Base-by-base conservation (phyloP, 2,888 invertebrate species). In the Drosophila borealis region DNA sequence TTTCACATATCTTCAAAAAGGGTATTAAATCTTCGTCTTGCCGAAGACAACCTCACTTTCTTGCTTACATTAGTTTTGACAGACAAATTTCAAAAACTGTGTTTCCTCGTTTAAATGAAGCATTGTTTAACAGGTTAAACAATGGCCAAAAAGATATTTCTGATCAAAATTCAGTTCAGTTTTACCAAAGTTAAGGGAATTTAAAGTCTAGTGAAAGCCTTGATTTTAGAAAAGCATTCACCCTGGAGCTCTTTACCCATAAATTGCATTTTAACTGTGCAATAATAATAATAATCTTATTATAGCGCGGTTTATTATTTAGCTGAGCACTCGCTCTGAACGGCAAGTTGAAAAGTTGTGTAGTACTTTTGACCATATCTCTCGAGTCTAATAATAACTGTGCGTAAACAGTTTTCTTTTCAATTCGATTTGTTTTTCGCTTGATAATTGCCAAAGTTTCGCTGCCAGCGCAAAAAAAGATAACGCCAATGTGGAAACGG, bases 401-500 rank as follows among this genome's bases (percentile, higher is more conserved):
- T 71, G 67, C 60, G 72, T 66, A 39, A 60, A 72, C 29, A 42
- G 44, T 57, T 73, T 66, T 61, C 56, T 34, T 63, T n/a, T 39
- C 25, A 25, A 25, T 39, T 65, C 48, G n/a, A 11, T 66, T 50
- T 29, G 34, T 1, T 33, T 36, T 41, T 53, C 19, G 44, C 50
- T 59, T 56, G 54, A 56, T 70, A 76, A 72, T 70, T 77, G 69
- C 39, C 65, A 74, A 77, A 70, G 57, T 70, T 70, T 66, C 29
- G 71, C 21, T 21, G 48, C 39, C 61, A 42, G 53, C 41, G 48
- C 50, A n/a, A 37, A n/a, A 14, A 36, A n/a, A 67, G 74, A 88
- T 65, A 80, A 80, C 45, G 72, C 53, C 54, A 62, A 56, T 6
- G 70, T 6, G 70, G 61, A 74, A 81, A 80, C 72, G 57, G 67